Evolutionary conservation across 2,113 vertebrate species (phyloP), one percentile per base, ranked within the genome.

Genomic region (Lagopus muta): DNA sequence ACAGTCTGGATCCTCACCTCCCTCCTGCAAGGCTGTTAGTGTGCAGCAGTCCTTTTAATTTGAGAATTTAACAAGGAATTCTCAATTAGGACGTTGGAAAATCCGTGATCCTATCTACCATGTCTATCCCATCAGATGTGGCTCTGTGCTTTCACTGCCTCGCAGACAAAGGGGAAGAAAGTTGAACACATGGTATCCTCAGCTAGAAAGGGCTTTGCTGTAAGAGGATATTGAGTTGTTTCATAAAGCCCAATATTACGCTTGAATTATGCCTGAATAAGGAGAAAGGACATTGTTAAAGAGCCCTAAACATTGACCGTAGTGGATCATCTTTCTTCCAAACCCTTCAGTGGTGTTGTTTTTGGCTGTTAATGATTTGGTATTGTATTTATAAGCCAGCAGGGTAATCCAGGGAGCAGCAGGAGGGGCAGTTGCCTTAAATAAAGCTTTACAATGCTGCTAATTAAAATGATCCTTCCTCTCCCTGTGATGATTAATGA

Each of bases 381-480:
- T 88, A 94, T 96, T 97, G 97, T 96, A 74, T 97, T 96, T 96
- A 82, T 96, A 94, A 97, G 80, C 94, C 15, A 10, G 67, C 91
- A 93, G 93, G 93, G 93, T 97, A 97, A 97, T 97, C 97, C 97
- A 94, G 52, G 79, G 89, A 95, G 90, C 97, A 96, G 98, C 96
- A 93, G 97, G 97, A 93, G 96, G 92, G 96, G 50, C 88, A 72
- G 95, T 96, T 80, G 93, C 92, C 91, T 97, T 76, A 76, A 95
- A 97, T 92, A 93, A 96, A 97, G 94, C 97, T 96, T 96, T 97
- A 95, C 97, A 94, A 94, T 94, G 83, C 91, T 92, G 92, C 97
- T 98, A 97, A 98, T 98, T 98, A 98, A 97, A 97, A 96, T 91
- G 83, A 96, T 97, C 96, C 95, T 97, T 97, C 94, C 96, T 96